A percentile compares a stretch with the other conserved stretches of the same genome.
Conservation (phyloP, 1,140 invertebrate genomes). For the Achroia grisella region DNA sequence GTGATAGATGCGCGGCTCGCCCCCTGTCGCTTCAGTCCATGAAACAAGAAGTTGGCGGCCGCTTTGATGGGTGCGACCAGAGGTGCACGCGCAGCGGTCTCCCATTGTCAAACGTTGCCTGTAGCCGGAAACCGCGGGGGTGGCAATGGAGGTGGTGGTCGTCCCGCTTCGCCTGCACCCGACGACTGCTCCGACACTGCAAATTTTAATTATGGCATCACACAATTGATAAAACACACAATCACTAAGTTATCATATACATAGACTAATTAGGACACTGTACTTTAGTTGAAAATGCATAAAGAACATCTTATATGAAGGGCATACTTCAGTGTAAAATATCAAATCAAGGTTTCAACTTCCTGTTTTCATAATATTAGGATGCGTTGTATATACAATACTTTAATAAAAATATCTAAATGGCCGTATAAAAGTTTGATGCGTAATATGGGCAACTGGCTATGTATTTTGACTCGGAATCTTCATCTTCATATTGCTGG, state of each 20-base stretch:
- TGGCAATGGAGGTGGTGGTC: slow-evolving; percentile 79
- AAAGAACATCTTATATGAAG: too few relatives aligned
- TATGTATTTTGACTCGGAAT: too few relatives aligned
- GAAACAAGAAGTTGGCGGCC: slow-evolving; percentile 74
- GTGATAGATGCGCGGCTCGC: slow-evolving; percentile 59
- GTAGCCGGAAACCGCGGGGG: slow-evolving; percentile 79
- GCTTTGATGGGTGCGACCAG: slow-evolving; percentile 72
- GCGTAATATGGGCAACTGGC: too few relatives aligned
- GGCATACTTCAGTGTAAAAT: too few relatives aligned
- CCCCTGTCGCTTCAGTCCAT: slow-evolving; percentile 64
- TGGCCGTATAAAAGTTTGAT: too few relatives aligned
- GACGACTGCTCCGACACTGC: slow-evolving; percentile 71
- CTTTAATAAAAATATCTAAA: too few relatives aligned
- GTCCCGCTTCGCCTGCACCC: slow-evolving; percentile 47
- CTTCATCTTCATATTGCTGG: too few relatives aligned
- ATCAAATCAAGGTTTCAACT: too few relatives aligned
- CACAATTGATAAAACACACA: neutral
- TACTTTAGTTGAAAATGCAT: neutral
- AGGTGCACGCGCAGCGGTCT: slow-evolving; percentile 63
- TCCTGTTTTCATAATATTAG: too few relatives aligned
- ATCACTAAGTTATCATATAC: too few relatives aligned
- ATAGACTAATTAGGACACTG: too few relatives aligned
- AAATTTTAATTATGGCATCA: slow-evolving; percentile 5
- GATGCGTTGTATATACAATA: too few relatives aligned
- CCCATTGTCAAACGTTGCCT: slow-evolving; percentile 81